Percentiles rank a stretch among this genome's conserved stretches.
These are phyloP conservation scores for Palythoa grandis DNA, from an alignment of 92 coral and sea anemone genomes.

Conservation along the genomic window DNA sequence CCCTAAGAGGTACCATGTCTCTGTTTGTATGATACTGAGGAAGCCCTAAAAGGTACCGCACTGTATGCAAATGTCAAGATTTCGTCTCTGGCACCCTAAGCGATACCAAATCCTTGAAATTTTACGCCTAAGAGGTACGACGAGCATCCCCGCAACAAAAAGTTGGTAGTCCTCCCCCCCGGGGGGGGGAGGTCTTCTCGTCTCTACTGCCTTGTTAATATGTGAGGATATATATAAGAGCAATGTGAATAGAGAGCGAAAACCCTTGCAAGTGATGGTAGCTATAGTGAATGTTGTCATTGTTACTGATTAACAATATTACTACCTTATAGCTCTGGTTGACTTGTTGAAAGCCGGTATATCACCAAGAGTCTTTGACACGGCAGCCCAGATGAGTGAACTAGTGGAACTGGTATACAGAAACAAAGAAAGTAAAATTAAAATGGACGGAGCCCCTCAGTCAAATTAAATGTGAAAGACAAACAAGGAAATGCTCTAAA, in stretches of 20 bases:
- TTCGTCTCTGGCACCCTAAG: too few species aligned
- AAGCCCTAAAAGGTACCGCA: too few species aligned
- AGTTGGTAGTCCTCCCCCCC: too few species aligned
- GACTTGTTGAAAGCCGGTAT: slow-evolving; percentile 80
- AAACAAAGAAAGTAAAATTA: not conserved
- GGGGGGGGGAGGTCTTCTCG: too few species aligned
- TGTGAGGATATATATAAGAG: not conserved
- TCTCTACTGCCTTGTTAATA: not conserved
- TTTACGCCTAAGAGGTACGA: too few species aligned
- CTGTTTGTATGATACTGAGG: too few species aligned
- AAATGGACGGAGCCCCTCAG: not conserved
- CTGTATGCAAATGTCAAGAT: too few species aligned
- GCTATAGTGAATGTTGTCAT: too few species aligned
- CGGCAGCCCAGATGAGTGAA: slow-evolving; percentile 91
- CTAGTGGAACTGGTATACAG: slow-evolving; percentile 67
- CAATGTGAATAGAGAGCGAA: not conserved
- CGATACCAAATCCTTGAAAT: too few species aligned
- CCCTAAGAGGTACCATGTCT: too few species aligned
- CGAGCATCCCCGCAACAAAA: too few species aligned
- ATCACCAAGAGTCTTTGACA: slow-evolving; percentile 76
- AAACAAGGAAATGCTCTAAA: not conserved
- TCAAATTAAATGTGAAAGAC: not conserved
- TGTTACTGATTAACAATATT: not conserved
- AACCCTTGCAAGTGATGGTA: not conserved
- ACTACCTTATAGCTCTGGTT: slow-evolving; percentile 80